Base-by-base conservation (phyloP, 2,797 vertebrate genomes). In the Moxostoma hubbsi region DNA sequence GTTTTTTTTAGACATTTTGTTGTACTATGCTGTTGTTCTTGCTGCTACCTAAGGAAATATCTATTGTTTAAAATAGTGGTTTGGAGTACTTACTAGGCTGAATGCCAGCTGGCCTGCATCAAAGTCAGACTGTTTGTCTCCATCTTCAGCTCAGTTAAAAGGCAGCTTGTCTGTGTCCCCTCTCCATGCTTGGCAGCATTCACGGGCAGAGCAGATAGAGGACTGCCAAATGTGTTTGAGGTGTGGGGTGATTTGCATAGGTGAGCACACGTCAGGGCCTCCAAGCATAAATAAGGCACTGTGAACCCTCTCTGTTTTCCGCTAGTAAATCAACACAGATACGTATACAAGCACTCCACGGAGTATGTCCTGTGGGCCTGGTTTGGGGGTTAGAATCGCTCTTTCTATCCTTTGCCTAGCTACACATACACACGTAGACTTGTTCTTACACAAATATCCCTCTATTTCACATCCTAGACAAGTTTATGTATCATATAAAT, bases 251-350 rank as follows among this genome's bases (percentile, higher is more conserved):
- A 91, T 90, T 91, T 89, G 87, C 86, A 89, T 83, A 88, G 84
- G 82, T 82, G 79, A 80, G 87, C 84, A 85, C 86, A 88, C 81
- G 73, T 91, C 90, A 85, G 90, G 89, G 89, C 85, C 88, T 83
- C 88, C 83, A 82, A 85, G 89, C 86, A 92, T 90, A 92, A 91
- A 90, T 87, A 86, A 75, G 85, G 82, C 86, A 88, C 85, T 92
- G 90, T 90, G 88, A 85, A 80, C 84, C 80, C 82, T 80, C 69
- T 50, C 53, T 81, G 88, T 82, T 88, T 81, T 85, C 85, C 85
- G 83, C 83, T 85, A 87, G 85, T 85, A 86, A 89, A 77, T 87
- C 81, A 86, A 90, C 86, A 81, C 82, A 82, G 82, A 62, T 50
- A 65, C 68, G 87, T 83, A 89, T 86, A 89, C 85, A 87, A 61